Evolutionary conservation across 2,797 vertebrate species (phyloP).

Genomic region (Lutjanus argentimaculatus): DNA sequence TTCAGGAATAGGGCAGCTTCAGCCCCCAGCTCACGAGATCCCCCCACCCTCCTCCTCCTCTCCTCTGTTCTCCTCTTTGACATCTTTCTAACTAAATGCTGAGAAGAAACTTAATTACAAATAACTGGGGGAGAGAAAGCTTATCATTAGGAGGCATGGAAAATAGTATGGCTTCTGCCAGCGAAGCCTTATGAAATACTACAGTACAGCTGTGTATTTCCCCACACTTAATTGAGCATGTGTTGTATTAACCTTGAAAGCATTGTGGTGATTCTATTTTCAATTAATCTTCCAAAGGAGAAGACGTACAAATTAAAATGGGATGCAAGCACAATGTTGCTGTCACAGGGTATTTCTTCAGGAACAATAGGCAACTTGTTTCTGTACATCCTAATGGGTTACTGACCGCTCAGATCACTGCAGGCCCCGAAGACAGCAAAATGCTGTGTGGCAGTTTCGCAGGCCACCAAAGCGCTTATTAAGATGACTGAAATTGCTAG

Average conservation of each 20-base stretch:
- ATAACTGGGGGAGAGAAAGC: constrained; percentile 64
- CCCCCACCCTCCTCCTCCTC: not conserved
- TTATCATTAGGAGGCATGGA: constrained; percentile 68
- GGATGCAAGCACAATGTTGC: constrained; percentile 61
- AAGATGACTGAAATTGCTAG: too few relatives aligned
- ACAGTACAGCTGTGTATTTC: constrained; percentile 53
- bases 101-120: constrained; percentile 79
- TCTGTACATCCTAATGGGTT: constrained; percentile 48
- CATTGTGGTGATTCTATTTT: constrained; percentile 70
- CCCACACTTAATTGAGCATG: constrained; percentile 77
- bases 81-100: constrained; percentile 71
- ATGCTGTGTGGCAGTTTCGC: too few relatives aligned
- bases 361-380: constrained; percentile 40
- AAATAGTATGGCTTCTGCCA: constrained; percentile 62
- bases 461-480: too few relatives aligned
- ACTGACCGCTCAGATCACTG: constrained; percentile 57
- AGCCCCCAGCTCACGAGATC: constrained; percentile 44
- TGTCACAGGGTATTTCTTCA: constrained; percentile 55
- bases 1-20: constrained; percentile 73
- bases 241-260: constrained; percentile 80
- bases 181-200: constrained; percentile 59
- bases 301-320: constrained; percentile 67
- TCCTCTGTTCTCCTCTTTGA: constrained; percentile 65
- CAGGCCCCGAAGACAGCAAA: constrained; percentile 9
- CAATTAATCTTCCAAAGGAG: constrained; percentile 73